Evolutionary conservation across 2,888 invertebrate genomes (phyloP).

Genomic region (Epinotia ramella): DNA sequence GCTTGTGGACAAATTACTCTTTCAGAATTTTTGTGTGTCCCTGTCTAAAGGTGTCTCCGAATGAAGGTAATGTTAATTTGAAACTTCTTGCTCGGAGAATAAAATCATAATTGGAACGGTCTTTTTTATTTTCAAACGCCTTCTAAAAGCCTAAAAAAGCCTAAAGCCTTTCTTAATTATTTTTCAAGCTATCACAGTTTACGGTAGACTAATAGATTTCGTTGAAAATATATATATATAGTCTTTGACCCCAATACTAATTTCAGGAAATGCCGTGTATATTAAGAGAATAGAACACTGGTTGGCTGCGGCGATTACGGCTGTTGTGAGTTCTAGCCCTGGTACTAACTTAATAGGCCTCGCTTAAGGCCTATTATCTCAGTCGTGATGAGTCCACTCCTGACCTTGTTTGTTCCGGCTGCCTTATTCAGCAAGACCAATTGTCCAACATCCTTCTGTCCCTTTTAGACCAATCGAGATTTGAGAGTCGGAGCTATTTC

Average conservation of each 20-base stretch:
- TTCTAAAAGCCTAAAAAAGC: too few species aligned
- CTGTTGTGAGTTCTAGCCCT: neutral
- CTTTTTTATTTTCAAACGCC: neutral
- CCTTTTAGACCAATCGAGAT: neutral
- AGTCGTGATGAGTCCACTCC: slow-evolving; percentile 11
- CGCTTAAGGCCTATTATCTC: slow-evolving; percentile 4
- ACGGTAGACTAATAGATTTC: neutral
- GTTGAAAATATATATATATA: too few species aligned
- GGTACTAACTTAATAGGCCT: slow-evolving; percentile 1
- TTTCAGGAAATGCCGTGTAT: neutral
- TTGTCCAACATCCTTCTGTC: neutral
- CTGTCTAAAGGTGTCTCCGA: too few species aligned
- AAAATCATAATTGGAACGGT: neutral
- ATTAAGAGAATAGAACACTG: neutral
- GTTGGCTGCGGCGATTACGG: neutral
- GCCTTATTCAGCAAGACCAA: slow-evolving; percentile 5
- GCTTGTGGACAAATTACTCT: too few species aligned
- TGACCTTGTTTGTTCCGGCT: slow-evolving; percentile 1
- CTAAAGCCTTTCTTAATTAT: too few species aligned
- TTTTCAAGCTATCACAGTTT: neutral
- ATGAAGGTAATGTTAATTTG: too few species aligned
- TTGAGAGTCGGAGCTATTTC: slow-evolving; percentile 5
- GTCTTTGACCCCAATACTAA: neutral
- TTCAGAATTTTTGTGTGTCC: too few species aligned
- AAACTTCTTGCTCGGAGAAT: too few species aligned